phyloP scores from a whole-genome alignment of 2,113 vertebrate species.

The Phaetusa simplex region DNA sequence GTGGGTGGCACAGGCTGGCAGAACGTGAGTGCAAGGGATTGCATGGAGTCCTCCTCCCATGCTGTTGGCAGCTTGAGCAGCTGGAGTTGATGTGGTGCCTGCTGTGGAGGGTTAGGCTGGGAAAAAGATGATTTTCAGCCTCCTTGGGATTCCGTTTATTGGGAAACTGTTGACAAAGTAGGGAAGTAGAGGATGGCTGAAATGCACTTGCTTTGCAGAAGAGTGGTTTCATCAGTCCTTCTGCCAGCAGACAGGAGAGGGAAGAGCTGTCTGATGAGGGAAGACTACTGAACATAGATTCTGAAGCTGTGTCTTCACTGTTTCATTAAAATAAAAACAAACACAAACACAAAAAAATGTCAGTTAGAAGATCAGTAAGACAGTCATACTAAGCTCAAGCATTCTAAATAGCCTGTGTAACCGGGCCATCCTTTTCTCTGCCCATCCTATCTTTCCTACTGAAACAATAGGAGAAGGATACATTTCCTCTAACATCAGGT shows the following conservation, averaged over 20 bases:
- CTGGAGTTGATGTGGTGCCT: neutral
- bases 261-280: neutral
- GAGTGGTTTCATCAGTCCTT: neutral
- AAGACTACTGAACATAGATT: neutral
- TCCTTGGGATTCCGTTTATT: neutral
- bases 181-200: neutral
- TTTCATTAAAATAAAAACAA: neutral
- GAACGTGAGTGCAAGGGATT: neutral
- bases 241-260: neutral
- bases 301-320: neutral
- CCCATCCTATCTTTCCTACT: neutral
- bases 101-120: neutral
- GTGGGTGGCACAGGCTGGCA: neutral
- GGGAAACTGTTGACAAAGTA: neutral
- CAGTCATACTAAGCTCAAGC: too few relatives aligned
- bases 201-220: neutral
- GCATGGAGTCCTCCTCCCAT: accelerated
- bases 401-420: neutral
- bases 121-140: neutral
- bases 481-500: neutral
- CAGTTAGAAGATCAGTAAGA: neutral
- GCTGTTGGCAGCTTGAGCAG: neutral
- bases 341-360: neutral
- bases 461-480: neutral
- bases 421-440: neutral